Evolutionary conservation across 1,140 invertebrate species (phyloP).

Genomic region (Chlorops oryzae): DNA sequence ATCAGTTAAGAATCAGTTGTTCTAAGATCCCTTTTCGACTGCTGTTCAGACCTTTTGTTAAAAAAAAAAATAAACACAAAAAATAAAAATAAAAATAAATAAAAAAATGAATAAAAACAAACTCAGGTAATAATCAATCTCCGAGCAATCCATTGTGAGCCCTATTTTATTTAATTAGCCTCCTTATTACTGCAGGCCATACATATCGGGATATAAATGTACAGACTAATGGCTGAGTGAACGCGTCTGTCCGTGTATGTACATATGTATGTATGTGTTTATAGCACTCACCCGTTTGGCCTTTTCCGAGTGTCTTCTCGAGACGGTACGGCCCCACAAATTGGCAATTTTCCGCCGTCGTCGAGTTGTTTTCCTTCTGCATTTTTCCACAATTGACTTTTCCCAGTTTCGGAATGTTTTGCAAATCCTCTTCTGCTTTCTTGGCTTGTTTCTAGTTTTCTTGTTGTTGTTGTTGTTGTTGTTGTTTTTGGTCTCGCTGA

Average conservation of each 20-base stretch:
- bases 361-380: constrained; percentile 51
- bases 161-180: too few species aligned
- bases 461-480: constrained; percentile 6
- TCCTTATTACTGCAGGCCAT: too few species aligned
- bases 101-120: too few species aligned
- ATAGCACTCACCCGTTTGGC: constrained; percentile 86
- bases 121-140: too few species aligned
- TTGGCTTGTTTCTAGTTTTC: background rate
- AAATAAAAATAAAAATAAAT: too few species aligned
- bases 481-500: background rate
- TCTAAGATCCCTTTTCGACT: too few species aligned
- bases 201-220: too few species aligned
- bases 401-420: background rate
- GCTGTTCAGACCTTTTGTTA: too few species aligned
- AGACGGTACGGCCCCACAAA: constrained; percentile 97
- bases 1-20: too few species aligned
- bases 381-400: constrained; percentile 33
- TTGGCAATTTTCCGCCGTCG: constrained; percentile 71
- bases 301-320: constrained; percentile 98
- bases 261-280: background rate
- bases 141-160: too few species aligned
- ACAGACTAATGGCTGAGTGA: too few species aligned
- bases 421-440: background rate
- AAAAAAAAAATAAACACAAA: too few species aligned
- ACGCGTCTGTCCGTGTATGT: background rate